Conservation (phyloP, 2,113 vertebrate species). For the Rhinogobius similis region DNA sequence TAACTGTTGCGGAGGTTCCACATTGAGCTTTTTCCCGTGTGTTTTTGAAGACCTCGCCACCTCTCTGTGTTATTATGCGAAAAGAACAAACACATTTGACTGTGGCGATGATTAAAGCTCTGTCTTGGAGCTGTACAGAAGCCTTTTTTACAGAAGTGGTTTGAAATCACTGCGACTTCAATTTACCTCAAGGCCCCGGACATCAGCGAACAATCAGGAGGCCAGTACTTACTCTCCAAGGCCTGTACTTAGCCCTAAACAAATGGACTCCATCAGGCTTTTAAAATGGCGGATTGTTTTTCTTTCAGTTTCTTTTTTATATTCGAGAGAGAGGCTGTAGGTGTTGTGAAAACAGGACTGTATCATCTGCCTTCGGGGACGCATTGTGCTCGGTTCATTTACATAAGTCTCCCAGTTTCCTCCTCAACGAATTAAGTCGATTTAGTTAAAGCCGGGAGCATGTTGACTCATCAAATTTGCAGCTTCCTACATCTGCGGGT, state of each 20-base stretch:
- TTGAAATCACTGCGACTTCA: slow-evolving; percentile 9
- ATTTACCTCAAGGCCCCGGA: slow-evolving; percentile 10
- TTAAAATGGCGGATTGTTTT: slow-evolving; percentile 5
- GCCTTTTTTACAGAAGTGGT: not conserved
- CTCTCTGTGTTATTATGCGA: not conserved
- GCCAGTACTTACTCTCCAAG: slow-evolving; percentile 3
- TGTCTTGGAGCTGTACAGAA: not conserved
- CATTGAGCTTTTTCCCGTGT: too few relatives aligned
- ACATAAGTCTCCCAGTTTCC: slow-evolving; percentile 44
- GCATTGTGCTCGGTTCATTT: slow-evolving; percentile 49
- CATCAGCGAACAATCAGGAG: slow-evolving; percentile 22
- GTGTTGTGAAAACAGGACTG: slow-evolving; percentile 25
- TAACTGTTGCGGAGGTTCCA: too few relatives aligned
- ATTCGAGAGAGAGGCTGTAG: slow-evolving; percentile 4
- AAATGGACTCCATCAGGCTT: not conserved
- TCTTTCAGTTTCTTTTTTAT: not conserved
- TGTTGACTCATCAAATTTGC: slow-evolving; percentile 3
- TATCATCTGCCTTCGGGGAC: slow-evolving; percentile 28
- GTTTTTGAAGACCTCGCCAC: not conserved
- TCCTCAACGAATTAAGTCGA: slow-evolving; percentile 45
- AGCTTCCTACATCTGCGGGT: slow-evolving; percentile 1
- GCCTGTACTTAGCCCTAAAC: slow-evolving; percentile 2
- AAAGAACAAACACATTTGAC: not conserved
- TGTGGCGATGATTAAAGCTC: not conserved
- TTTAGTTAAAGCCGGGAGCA: slow-evolving; percentile 21